Evolutionary conservation across 2,797 vertebrate species (phyloP).

Genomic region (Aphelocoma californica): DNA sequence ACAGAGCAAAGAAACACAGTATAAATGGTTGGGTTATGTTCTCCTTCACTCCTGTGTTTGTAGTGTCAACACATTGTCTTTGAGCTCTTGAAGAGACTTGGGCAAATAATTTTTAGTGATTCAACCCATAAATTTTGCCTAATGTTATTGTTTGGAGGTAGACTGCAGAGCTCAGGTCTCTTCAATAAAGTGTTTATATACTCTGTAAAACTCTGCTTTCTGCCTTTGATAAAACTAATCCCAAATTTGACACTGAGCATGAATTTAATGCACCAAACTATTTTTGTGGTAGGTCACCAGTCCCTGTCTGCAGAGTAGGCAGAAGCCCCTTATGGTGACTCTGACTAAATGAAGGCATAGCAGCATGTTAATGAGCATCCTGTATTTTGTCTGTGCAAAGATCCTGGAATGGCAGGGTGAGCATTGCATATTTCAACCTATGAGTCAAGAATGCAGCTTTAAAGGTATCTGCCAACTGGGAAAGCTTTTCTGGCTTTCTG

Average conservation of each 20-base stretch:
- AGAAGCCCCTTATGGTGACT: neutral
- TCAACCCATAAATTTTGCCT: neutral
- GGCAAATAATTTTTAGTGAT: conserved; percentile 15
- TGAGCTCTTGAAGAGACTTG: neutral
- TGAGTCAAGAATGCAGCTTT: neutral
- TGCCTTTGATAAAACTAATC: neutral
- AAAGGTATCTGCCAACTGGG: neutral
- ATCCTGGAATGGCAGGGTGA: neutral
- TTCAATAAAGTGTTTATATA: neutral
- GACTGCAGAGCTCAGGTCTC: neutral
- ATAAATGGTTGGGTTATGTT: conserved; percentile 14
- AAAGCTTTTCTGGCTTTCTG: neutral
- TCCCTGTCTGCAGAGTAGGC: neutral
- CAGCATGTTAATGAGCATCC: neutral
- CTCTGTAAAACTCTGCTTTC: neutral
- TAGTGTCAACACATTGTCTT: conserved; percentile 7
- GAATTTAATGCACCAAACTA: neutral
- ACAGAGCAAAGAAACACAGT: conserved; percentile 3
- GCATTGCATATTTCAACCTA: neutral
- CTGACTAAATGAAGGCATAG: neutral
- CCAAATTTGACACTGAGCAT: neutral
- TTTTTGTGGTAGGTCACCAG: neutral
- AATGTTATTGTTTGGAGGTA: neutral
- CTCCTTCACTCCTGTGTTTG: neutral
- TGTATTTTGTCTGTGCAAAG: neutral